phyloP scores from a whole-genome alignment of 2,113 vertebrate genomes.

The Mormyrus lacerda region DNA sequence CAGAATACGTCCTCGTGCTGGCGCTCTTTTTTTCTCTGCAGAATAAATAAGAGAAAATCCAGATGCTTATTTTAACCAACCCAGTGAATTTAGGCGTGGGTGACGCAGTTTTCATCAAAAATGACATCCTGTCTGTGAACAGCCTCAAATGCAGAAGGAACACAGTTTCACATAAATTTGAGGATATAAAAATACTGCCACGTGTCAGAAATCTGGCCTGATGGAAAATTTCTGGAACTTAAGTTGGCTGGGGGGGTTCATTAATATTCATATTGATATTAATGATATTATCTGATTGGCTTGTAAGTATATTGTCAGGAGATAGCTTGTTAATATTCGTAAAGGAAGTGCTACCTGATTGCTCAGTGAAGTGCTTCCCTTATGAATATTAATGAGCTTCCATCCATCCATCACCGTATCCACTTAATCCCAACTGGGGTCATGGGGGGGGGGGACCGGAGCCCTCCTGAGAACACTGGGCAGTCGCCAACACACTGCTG shows the following conservation, averaged over 20 bases:
- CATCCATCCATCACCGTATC: too few relatives aligned
- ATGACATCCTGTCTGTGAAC: background rate
- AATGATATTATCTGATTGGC: background rate
- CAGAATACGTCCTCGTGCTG: background rate
- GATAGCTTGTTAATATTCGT: background rate
- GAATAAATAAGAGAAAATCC: background rate
- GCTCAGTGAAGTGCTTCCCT: background rate
- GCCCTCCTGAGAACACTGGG: too few relatives aligned
- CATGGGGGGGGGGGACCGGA: too few relatives aligned
- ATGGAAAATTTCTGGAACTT: background rate
- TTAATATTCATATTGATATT: background rate
- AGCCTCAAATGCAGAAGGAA: background rate
- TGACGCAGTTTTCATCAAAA: background rate
- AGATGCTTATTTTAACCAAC: background rate
- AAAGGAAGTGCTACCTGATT: background rate
- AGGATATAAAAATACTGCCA: background rate
- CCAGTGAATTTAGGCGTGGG: background rate
- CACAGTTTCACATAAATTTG: background rate
- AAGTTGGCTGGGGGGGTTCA: background rate
- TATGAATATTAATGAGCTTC: background rate
- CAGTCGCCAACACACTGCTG: too few relatives aligned
- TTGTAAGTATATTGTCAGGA: background rate
- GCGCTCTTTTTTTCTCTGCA: background rate
- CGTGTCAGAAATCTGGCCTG: background rate
- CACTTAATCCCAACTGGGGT: too few relatives aligned